phyloP scores from a whole-genome alignment of 2,888 invertebrate species.

The Parnassius glacialis region DNA sequence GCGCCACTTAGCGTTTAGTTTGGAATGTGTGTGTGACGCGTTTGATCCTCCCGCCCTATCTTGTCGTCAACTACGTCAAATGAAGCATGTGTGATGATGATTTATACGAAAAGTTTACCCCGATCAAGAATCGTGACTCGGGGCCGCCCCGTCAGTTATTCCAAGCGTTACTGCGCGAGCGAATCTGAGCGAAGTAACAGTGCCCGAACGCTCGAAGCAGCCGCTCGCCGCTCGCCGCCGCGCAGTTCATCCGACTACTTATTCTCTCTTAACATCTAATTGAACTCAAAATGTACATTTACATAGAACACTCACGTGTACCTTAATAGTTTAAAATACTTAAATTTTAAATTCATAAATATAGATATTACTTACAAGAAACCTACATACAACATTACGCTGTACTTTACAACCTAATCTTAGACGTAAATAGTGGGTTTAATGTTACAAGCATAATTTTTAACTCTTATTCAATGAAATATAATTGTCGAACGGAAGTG shows the following conservation, averaged over 20 bases:
- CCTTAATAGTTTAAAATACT: slow-evolving; percentile 67
- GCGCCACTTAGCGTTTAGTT: slow-evolving; percentile 66
- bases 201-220: slow-evolving; percentile 29
- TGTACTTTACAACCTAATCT: slow-evolving; percentile 66
- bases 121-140: slow-evolving; percentile 1
- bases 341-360: slow-evolving; percentile 71
- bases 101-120: slow-evolving; percentile 5
- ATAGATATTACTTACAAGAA: slow-evolving; percentile 70
- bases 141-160: not conserved
- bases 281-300: slow-evolving; percentile 75
- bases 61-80: slow-evolving; percentile 28
- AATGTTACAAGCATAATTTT: slow-evolving; percentile 56
- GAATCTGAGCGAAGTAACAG: slow-evolving; percentile 73
- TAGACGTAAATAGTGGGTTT: slow-evolving; percentile 70
- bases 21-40: slow-evolving; percentile 77
- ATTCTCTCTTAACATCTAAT: slow-evolving; percentile 54
- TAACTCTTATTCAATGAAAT: slow-evolving; percentile 47
- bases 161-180: slow-evolving; percentile 47
- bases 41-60: slow-evolving; percentile 43
- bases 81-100: slow-evolving; percentile 28
- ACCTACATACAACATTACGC: slow-evolving; percentile 62
- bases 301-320: slow-evolving; percentile 69
- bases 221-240: slow-evolving; percentile 20
- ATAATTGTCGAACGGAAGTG: slow-evolving; percentile 44
- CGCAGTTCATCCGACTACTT: slow-evolving; percentile 28